Evolutionary conservation across 1,140 invertebrate species (phyloP).

Genomic region (Daktulosphaira vitifoliae): DNA sequence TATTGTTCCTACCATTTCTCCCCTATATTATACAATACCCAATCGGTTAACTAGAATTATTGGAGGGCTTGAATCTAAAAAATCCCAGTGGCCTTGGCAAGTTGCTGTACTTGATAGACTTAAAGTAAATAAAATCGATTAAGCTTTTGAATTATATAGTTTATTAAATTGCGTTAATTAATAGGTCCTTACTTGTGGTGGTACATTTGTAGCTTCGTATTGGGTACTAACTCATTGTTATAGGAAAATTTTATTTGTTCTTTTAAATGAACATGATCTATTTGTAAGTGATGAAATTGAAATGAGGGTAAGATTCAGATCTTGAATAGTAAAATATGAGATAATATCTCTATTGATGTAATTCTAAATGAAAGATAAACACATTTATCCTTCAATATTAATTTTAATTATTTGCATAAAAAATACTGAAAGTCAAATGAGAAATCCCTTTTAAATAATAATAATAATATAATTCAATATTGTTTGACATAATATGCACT

Average conservation of each 20-base stretch:
- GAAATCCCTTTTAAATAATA: too few species aligned
- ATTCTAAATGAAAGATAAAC: too few species aligned
- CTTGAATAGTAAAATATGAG: too few species aligned
- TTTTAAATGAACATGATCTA: neutral
- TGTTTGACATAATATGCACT: too few species aligned
- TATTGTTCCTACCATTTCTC: neutral
- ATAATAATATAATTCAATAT: too few species aligned
- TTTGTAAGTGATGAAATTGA: neutral
- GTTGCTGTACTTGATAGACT: constrained; percentile 77
- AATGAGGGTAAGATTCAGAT: neutral
- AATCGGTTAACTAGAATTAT: constrained; percentile 63
- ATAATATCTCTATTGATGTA: too few species aligned
- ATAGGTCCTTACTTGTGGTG: constrained; percentile 56
- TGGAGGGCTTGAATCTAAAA: constrained; percentile 65
- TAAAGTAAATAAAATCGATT: constrained; percentile 56
- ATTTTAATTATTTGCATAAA: too few species aligned
- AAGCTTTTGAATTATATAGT: too few species aligned
- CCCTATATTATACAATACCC: neutral
- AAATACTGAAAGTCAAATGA: too few species aligned
- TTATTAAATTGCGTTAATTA: neutral
- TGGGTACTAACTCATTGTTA: constrained; percentile 68
- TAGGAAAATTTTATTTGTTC: constrained; percentile 34
- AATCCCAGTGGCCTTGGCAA: constrained; percentile 87
- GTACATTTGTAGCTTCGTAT: constrained; percentile 70
- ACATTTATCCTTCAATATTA: too few species aligned